Evolutionary conservation across 2,113 vertebrate genomes (phyloP).

Genomic region (Zeus faber): DNA sequence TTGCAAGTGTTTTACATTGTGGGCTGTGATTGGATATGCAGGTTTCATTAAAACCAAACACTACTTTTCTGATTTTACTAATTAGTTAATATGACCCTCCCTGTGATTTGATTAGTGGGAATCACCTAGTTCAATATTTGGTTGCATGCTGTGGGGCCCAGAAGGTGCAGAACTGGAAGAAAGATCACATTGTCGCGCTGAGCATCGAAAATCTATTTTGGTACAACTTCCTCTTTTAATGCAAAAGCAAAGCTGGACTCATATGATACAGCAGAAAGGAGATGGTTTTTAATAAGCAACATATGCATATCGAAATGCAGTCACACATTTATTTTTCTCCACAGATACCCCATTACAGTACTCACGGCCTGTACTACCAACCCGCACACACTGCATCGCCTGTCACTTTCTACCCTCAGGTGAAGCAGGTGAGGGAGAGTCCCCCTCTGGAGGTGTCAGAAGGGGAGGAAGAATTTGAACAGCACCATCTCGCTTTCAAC

Average conservation of each 20-base stretch:
- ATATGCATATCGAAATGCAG: background rate
- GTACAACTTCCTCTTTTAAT: background rate
- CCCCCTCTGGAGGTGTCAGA: conserved; percentile 47
- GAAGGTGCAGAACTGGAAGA: no score
- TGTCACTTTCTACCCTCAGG: conserved; percentile 56
- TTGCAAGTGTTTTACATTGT: no score
- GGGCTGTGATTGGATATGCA: no score
- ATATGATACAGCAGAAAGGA: background rate
- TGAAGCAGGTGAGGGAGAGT: conserved; percentile 53
- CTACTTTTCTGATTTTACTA: no score
- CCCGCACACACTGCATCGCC: conserved; percentile 37
- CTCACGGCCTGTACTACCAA: conserved; percentile 49
- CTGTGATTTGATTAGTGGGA: no score
- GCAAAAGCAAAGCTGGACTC: background rate
- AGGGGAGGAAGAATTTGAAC: conserved; percentile 58
- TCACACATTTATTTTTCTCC: conserved; percentile 21
- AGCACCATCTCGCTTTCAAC: no score
- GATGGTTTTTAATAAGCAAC: background rate
- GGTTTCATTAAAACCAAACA: no score
- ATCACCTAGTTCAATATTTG: no score
- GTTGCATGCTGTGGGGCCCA: no score
- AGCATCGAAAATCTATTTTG: background rate
- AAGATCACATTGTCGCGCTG: no score
- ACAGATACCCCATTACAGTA: conserved; percentile 62
- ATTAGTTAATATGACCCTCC: no score